A percentile compares a stretch with the other conserved stretches of the same genome.
phyloP scores from a whole-genome alignment of 2,113 vertebrate genomes.

The Cololabis saira region DNA sequence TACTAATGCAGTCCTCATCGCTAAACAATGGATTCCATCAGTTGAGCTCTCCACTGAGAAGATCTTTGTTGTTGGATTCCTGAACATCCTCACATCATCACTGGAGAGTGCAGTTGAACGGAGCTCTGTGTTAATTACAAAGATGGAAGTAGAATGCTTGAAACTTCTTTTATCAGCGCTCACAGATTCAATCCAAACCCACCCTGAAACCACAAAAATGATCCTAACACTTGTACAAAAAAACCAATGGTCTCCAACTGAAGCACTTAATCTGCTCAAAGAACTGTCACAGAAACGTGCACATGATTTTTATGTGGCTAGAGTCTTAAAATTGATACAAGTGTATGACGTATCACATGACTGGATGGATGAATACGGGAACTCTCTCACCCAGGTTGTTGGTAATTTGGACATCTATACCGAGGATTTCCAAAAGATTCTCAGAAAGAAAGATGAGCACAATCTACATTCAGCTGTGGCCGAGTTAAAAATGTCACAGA shows the following conservation, averaged over 20 bases:
- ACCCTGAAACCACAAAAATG: background rate
- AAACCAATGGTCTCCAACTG: slow-evolving; percentile 32
- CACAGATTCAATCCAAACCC: slow-evolving; percentile 3
- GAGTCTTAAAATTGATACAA: slow-evolving; percentile 11
- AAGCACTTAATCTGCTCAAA: slow-evolving; percentile 13
- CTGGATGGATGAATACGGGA: slow-evolving; percentile 5
- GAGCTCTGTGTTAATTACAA: slow-evolving; percentile 11
- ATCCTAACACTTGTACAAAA: background rate
- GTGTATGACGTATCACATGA: slow-evolving; percentile 11
- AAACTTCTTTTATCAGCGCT: slow-evolving; percentile 25
- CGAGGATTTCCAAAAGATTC: slow-evolving; percentile 8
- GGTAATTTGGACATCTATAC: background rate
- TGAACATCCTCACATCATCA: slow-evolving; percentile 20
- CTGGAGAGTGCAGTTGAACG: slow-evolving; percentile 1
- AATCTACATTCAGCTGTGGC: slow-evolving; percentile 2
- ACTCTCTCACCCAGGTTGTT: background rate
- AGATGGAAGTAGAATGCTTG: slow-evolving; percentile 34
- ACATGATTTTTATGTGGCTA: background rate
- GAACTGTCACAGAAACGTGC: slow-evolving; percentile 18
- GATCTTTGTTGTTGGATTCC: slow-evolving; percentile 2
- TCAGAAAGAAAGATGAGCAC: slow-evolving; percentile 5
- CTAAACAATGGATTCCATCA: slow-evolving; percentile 23
- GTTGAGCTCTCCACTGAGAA: slow-evolving; percentile 9
- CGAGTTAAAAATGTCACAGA: slow-evolving; percentile 1
- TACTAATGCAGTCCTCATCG: slow-evolving; percentile 21